Percentiles rank a stretch among this genome's conserved stretches.
phyloP scores from a whole-genome alignment of 2,888 invertebrate species.

The Caenorhabditis imperialis region DNA sequence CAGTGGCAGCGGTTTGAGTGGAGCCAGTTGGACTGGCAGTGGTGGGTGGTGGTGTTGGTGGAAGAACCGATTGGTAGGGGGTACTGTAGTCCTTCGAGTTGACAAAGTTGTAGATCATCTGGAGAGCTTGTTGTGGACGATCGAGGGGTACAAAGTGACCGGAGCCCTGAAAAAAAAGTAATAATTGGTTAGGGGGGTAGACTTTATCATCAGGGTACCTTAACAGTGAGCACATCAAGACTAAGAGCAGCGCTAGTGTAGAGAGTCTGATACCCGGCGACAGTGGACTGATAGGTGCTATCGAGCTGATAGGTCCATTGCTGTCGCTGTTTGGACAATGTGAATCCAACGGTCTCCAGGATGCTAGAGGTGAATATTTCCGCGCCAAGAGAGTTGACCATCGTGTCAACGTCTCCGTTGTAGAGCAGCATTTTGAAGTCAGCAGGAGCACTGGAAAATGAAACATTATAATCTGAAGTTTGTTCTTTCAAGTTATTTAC shows the following conservation, averaged over 20 bases:
- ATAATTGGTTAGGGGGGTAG: no score
- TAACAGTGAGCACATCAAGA: slow-evolving; percentile 59
- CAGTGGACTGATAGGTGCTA: slow-evolving; percentile 23
- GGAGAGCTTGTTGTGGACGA: slow-evolving; percentile 58
- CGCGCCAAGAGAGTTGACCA: slow-evolving; percentile 60
- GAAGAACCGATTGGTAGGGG: slow-evolving; percentile 19
- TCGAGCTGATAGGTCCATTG: slow-evolving; percentile 54
- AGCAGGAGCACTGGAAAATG: slow-evolving; percentile 32
- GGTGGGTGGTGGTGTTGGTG: neutral
- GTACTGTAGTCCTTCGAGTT: slow-evolving; percentile 49
- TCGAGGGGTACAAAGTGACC: slow-evolving; percentile 64
- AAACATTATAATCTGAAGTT: no score
- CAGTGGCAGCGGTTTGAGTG: neutral
- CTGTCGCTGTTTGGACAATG: slow-evolving; percentile 8
- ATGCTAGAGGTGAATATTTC: slow-evolving; percentile 51
- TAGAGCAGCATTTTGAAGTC: slow-evolving; percentile 54
- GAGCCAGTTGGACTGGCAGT: slow-evolving; percentile 14
- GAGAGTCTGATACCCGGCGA: slow-evolving; percentile 51
- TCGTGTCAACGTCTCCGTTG: slow-evolving; percentile 61
- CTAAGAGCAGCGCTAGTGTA: slow-evolving; percentile 35
- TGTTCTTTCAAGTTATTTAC: slow-evolving; percentile 9
- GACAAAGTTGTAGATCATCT: slow-evolving; percentile 62
- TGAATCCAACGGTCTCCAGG: slow-evolving; percentile 14
- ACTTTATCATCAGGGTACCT: slow-evolving; percentile 25
- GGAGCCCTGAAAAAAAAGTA: slow-evolving; percentile 53